phyloP scores from a whole-genome alignment of 2,888 invertebrate species.

The Rotaria socialis region DNA sequence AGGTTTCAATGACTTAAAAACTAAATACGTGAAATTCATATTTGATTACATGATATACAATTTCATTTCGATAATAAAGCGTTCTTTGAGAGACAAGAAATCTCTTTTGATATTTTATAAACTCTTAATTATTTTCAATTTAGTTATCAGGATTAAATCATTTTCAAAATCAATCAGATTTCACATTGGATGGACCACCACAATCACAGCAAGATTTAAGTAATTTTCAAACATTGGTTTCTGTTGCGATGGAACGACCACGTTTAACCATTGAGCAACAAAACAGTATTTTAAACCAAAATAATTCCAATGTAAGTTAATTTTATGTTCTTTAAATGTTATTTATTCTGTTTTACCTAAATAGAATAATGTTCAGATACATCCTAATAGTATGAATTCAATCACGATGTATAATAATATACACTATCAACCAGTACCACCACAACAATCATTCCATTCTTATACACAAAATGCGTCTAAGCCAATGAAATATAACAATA shows the following conservation, averaged over 20 bases:
- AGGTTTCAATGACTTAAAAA: no score
- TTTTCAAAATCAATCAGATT: not conserved
- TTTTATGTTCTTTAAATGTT: not conserved
- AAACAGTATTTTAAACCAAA: constrained; percentile 22
- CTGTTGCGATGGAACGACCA: constrained; percentile 40
- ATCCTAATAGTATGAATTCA: not conserved
- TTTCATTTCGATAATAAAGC: no score
- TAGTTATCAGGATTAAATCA: not conserved
- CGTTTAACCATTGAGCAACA: not conserved
- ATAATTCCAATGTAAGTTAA: not conserved
- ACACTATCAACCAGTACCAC: not conserved
- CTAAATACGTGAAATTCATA: no score
- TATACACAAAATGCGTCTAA: not conserved
- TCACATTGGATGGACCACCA: not conserved
- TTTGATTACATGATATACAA: no score
- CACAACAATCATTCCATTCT: not conserved
- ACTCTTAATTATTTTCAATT: not conserved
- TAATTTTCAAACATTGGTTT: constrained; percentile 45
- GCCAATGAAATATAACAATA: not conserved
- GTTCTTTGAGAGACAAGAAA: no score
- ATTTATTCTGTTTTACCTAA: not conserved
- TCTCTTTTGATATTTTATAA: not conserved
- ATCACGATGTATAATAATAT: not conserved
- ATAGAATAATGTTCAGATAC: not conserved
- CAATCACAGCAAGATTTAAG: constrained; percentile 31